These are phyloP conservation scores for Bradypodion pumilum DNA, from an alignment of 2,797 vertebrate genomes.

Conservation along the genomic window DNA sequence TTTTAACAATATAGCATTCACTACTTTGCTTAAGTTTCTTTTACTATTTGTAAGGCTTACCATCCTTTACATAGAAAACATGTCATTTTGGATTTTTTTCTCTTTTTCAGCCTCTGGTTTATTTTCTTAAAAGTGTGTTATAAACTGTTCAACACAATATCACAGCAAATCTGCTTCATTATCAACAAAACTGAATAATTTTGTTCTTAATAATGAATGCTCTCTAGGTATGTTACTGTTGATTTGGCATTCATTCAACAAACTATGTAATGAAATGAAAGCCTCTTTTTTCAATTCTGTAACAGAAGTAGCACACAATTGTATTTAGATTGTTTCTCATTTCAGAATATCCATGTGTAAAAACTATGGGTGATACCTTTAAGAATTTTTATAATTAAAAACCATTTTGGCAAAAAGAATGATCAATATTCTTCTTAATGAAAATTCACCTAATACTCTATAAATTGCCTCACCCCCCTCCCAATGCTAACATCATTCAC, in stretches of 20 bases:
- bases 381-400: conserved; percentile 2
- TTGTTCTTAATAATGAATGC: conserved; percentile 33
- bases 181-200: conserved; percentile 50
- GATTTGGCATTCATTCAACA: conserved; percentile 40
- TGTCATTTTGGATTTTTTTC: neutral
- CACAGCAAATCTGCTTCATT: conserved; percentile 42
- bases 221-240: conserved; percentile 36
- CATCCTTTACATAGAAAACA: conserved; percentile 13
- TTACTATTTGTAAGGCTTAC: neutral
- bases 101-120: conserved; percentile 21
- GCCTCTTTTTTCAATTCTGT: conserved; percentile 29
- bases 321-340: conserved; percentile 15
- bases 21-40: neutral
- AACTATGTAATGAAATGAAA: conserved; percentile 43
- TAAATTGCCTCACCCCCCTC: conserved; percentile 26
- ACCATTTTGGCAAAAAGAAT: conserved; percentile 37
- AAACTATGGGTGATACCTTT: neutral
- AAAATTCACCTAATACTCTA: conserved; percentile 16
- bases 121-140: conserved; percentile 26
- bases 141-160: conserved; percentile 17
- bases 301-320: conserved; percentile 12
- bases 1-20: neutral
- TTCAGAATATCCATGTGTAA: neutral
- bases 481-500: conserved; percentile 28
- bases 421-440: conserved; percentile 34